These are phyloP conservation scores for Heliconius nattereri DNA, from an alignment of 1,140 invertebrate species.

Conservation along the genomic window DNA sequence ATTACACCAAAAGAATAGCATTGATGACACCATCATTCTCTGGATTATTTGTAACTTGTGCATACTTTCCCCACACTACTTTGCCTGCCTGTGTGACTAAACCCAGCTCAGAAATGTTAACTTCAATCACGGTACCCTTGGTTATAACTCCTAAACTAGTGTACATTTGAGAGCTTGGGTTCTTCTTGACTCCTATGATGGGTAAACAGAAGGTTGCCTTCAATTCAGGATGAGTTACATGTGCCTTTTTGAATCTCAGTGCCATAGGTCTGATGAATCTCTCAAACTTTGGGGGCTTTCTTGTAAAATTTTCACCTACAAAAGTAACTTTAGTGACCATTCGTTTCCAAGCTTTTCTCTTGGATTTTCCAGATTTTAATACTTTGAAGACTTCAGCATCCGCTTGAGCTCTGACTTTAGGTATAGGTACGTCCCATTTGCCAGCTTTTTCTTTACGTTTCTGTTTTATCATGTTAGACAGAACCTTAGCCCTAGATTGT, in stretches of 20 bases:
- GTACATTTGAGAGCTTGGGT: constrained; percentile 98
- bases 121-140: constrained; percentile 98
- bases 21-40: constrained; percentile 99
- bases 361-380: constrained; percentile 96
- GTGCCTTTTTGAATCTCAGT: constrained; percentile 96
- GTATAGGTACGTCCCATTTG: constrained; percentile 99
- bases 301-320: constrained; percentile 98
- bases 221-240: constrained; percentile 99
- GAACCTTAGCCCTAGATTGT: constrained; percentile 95
- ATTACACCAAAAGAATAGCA: constrained; percentile 97
- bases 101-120: constrained; percentile 99
- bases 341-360: constrained; percentile 98
- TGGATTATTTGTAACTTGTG: constrained; percentile 99
- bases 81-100: constrained; percentile 99
- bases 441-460: constrained; percentile 99
- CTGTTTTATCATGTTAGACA: constrained; percentile 99
- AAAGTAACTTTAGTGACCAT: constrained; percentile 99
- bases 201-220: constrained; percentile 99
- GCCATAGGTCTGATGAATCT: constrained; percentile 99
- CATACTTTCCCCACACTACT: constrained; percentile 99
- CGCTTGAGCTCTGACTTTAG: constrained; percentile 98
- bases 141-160: constrained; percentile 99
- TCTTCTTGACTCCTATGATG: constrained; percentile 99
- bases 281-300: constrained; percentile 99
- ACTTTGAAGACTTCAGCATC: constrained; percentile 99